Base-by-base conservation (phyloP, 1,140 invertebrate genomes). In the Philopotamus ludificatus region DNA sequence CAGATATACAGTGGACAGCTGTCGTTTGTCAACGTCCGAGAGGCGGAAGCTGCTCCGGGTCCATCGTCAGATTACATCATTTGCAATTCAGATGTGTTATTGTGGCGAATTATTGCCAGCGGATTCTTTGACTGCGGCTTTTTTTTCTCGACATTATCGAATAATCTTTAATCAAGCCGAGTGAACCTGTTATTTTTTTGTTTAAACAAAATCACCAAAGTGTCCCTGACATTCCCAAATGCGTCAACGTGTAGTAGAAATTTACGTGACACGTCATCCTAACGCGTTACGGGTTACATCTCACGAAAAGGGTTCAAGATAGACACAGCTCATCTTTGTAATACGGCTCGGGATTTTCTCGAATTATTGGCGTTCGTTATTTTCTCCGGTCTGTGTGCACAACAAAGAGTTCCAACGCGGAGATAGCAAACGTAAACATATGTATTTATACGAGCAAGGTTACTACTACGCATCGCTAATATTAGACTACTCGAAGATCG, bases 31-130 rank as follows among this genome's bases (percentile, higher is more conserved):
- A 55, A 57, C 54, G 54, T 57, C 34, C 54, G 12, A 41, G 18
- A 57, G 54, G 34, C 54, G 54, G 54, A 57, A 57, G 54, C 54
- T 57, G 54, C 34, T 34, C 28, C 28, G 28, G 28, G 28, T 34
- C 28, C 28, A 34, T 34, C 28, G 34, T 57, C 54, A 57, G 34
- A 57, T 57, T 57, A 57, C 54, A 57, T 57, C 54, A 57, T 57
- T 57, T 57, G 54, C 34, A 57, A 57, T 57, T 57, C 54, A 57
- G 54, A 57, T 57, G 28, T 22, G 47, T 57, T 57, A 55, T 55
- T 57, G 54, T 20, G 54, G 12, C 39, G 34, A 28, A 57, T 57
- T 57, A 42, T 57, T 57, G 54, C 39, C 42, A 22, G 54, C 54
- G 54, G 54, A 57, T 57, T 42, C 20, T 28, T 57, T 57, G n/a